Evolutionary conservation across 2,113 vertebrate genomes (phyloP).

Genomic region (Orthonyx spaldingii): DNA sequence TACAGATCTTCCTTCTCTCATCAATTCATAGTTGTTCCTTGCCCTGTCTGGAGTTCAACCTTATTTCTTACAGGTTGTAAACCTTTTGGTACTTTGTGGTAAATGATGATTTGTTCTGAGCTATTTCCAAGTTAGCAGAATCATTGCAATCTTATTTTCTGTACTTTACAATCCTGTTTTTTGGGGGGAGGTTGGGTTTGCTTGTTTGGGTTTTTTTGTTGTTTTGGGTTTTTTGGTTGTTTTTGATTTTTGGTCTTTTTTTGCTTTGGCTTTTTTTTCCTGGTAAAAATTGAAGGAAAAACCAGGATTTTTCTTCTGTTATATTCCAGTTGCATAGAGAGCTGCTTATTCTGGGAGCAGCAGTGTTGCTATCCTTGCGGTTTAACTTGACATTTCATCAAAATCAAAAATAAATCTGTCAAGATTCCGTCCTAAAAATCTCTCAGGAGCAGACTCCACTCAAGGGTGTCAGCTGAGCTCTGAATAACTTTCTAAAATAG

Average conservation of each 20-base stretch:
- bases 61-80: not conserved
- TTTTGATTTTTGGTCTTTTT: not conserved
- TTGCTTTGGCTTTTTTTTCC: not conserved
- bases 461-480: slow-evolving; percentile 11
- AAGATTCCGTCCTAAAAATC: not conserved
- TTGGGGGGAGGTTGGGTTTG: accelerated
- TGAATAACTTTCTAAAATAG: slow-evolving; percentile 23
- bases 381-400: slow-evolving; percentile 31
- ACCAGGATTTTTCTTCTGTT: not conserved
- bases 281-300: not conserved
- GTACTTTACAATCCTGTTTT: not conserved
- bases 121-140: not conserved
- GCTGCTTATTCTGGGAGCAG: slow-evolving; percentile 13
- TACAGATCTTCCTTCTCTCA: not conserved
- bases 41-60: not conserved
- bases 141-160: not conserved
- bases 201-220: not conserved
- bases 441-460: not conserved
- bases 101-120: not conserved
- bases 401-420: slow-evolving; percentile 32
- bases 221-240: not conserved
- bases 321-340: not conserved
- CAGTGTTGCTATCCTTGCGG: not conserved
- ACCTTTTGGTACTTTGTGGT: not conserved
- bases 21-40: not conserved